phyloP scores from a whole-genome alignment of 2,888 invertebrate species.

The Folsomia manolachei region DNA sequence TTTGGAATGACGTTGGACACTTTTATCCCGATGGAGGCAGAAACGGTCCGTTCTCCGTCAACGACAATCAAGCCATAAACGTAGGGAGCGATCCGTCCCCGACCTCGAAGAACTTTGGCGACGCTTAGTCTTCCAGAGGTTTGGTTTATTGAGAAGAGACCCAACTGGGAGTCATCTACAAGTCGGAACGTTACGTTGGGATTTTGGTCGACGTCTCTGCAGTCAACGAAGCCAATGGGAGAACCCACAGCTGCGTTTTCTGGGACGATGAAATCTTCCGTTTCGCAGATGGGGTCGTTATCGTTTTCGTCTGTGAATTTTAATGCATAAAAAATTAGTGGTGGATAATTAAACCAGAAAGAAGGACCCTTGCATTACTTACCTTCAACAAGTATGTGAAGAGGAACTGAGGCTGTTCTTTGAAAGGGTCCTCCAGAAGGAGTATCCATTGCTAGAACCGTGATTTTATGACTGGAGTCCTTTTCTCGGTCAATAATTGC shows the following conservation, averaged over 20 bases:
- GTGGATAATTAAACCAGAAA: no score
- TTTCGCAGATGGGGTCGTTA: conserved; percentile 66
- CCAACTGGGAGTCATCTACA: conserved; percentile 41
- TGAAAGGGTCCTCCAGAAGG: conserved; percentile 68
- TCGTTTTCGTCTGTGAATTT: conserved; percentile 82
- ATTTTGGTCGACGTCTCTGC: conserved; percentile 70
- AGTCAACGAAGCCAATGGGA: conserved; percentile 66
- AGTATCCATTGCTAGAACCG: conserved; percentile 72
- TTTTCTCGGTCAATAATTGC: conserved; percentile 70
- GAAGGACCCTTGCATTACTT: no score
- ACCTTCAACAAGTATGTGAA: conserved; percentile 60
- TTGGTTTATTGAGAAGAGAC: conserved; percentile 42
- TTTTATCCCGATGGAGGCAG: conserved; percentile 39
- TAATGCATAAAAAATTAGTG: no score
- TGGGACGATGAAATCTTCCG: conserved; percentile 70
- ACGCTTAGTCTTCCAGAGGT: conserved; percentile 41
- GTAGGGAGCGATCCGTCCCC: conserved; percentile 46
- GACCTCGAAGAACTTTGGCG: conserved; percentile 39
- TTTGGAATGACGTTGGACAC: conserved; percentile 51
- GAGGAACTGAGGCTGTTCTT: conserved; percentile 63
- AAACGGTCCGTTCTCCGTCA: conserved; percentile 46
- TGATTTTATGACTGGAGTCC: conserved; percentile 66
- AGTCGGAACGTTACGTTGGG: conserved; percentile 38
- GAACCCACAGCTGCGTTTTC: conserved; percentile 69
- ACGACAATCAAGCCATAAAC: conserved; percentile 37